Evolutionary conservation across 23 tunicate species (phyloP).

Genomic region (Trididemnum clinides): DNA sequence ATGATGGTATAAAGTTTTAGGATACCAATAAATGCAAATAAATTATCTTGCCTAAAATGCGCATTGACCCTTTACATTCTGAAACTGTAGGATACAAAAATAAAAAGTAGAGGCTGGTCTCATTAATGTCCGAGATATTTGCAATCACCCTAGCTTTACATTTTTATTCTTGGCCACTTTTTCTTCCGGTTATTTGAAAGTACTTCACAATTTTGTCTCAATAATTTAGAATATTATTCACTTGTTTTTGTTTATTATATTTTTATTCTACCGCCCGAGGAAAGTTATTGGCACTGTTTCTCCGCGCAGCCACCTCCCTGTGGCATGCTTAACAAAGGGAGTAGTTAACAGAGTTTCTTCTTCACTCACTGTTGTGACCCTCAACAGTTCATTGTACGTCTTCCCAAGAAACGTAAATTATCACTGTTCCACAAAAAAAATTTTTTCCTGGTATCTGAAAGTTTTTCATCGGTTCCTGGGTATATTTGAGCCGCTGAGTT

Average conservation of each 20-base stretch:
- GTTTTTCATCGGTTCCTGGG: no score
- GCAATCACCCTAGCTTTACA: conserved; percentile 6
- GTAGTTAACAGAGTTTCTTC: background rate
- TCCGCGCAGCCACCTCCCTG: background rate
- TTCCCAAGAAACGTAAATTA: background rate
- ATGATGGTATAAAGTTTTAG: background rate
- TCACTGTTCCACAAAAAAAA: no score
- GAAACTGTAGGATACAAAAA: background rate
- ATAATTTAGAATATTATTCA: background rate
- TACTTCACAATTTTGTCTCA: background rate
- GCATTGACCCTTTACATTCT: conserved; percentile 22
- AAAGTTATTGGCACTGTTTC: background rate
- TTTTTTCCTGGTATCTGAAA: no score
- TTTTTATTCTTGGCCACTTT: background rate
- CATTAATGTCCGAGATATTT: conserved; percentile 2
- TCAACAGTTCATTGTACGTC: background rate
- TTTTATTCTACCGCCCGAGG: no score
- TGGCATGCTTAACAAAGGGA: background rate
- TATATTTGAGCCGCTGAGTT: no score
- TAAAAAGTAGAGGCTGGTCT: background rate
- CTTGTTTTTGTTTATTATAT: no score
- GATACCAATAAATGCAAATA: background rate
- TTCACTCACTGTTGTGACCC: background rate
- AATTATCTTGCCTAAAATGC: conserved; percentile 15
- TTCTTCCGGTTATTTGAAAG: background rate